These are phyloP conservation scores for Nomada hirtipes DNA, from an alignment of 2,888 invertebrate species.

Conservation along the genomic window DNA sequence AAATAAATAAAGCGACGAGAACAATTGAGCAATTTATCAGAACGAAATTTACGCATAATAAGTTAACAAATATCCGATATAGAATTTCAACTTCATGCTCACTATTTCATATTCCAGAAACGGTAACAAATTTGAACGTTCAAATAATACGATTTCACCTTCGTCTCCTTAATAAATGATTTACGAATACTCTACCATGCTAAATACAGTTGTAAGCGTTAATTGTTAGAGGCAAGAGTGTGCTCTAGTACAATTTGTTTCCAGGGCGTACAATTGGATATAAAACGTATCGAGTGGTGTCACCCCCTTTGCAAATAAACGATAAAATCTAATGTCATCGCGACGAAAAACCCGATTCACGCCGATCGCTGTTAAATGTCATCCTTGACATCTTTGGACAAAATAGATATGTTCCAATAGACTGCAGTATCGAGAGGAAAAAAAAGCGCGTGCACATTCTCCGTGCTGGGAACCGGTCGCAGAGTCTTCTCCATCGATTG, in stretches of 20 bases:
- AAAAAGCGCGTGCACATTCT: slow-evolving; percentile 34
- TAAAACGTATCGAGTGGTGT: neutral
- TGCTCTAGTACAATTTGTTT: neutral
- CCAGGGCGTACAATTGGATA: neutral
- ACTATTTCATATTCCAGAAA: too few relatives aligned
- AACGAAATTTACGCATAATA: too few relatives aligned
- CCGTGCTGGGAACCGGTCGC: slow-evolving; percentile 48
- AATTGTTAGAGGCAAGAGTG: neutral
- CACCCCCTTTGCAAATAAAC: neutral
- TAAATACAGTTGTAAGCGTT: neutral
- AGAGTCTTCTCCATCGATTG: slow-evolving; percentile 46
- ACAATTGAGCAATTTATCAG: too few relatives aligned
- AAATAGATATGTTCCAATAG: slow-evolving; percentile 45
- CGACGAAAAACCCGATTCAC: slow-evolving; percentile 29
- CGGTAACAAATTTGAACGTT: too few relatives aligned
- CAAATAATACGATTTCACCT: too few relatives aligned
- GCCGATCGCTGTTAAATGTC: slow-evolving; percentile 26
- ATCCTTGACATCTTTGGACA: slow-evolving; percentile 61
- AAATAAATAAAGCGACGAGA: too few relatives aligned
- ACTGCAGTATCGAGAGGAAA: slow-evolving; percentile 13
- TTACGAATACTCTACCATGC: neutral
- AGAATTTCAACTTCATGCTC: too few relatives aligned
- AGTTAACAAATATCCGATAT: too few relatives aligned
- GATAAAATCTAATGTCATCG: slow-evolving; percentile 10
- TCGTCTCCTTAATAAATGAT: neutral